phyloP scores from a whole-genome alignment of 53 echinoderm and acorn worm species.

The Pentamera pediparva region DNA sequence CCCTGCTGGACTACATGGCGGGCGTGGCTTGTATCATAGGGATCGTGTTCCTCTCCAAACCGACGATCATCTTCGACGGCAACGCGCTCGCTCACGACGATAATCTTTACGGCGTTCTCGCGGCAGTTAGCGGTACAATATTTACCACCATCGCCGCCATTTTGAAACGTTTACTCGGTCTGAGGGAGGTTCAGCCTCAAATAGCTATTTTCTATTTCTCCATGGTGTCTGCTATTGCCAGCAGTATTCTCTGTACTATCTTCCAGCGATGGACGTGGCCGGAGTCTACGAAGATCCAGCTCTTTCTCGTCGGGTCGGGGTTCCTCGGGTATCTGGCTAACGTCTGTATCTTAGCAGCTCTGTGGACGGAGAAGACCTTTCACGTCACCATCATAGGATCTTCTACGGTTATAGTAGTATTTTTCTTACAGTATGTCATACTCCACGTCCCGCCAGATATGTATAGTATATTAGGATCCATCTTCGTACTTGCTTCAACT shows the following conservation, averaged over 20 bases:
- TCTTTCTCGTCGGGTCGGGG: slow-evolving; percentile 13
- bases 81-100: slow-evolving; percentile 18
- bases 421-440: slow-evolving; percentile 18
- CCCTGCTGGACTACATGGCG: slow-evolving; percentile 2
- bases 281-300: slow-evolving; percentile 5
- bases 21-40: slow-evolving; percentile 1
- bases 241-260: slow-evolving; percentile 2
- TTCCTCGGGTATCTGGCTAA: slow-evolving; percentile 16
- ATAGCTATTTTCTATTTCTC: slow-evolving; percentile 27
- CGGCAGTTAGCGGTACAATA: not conserved
- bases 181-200: slow-evolving; percentile 15
- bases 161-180: slow-evolving; percentile 14
- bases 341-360: slow-evolving; percentile 4
- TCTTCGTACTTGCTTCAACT: slow-evolving; percentile 10
- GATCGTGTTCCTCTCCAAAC: slow-evolving; percentile 19
- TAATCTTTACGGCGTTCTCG: slow-evolving; percentile 13
- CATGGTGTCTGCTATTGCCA: slow-evolving; percentile 12
- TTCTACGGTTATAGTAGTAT: slow-evolving; percentile 17
- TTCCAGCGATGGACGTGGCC: slow-evolving; percentile 11
- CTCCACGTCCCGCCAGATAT: slow-evolving; percentile 14
- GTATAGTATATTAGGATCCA: slow-evolving; percentile 1
- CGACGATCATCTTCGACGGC: slow-evolving; percentile 7
- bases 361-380: slow-evolving; percentile 26
- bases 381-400: slow-evolving; percentile 20
- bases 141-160: slow-evolving; percentile 15